Conservation (phyloP, 2,113 vertebrate genomes). For the Xyrauchen texanus region DNA sequence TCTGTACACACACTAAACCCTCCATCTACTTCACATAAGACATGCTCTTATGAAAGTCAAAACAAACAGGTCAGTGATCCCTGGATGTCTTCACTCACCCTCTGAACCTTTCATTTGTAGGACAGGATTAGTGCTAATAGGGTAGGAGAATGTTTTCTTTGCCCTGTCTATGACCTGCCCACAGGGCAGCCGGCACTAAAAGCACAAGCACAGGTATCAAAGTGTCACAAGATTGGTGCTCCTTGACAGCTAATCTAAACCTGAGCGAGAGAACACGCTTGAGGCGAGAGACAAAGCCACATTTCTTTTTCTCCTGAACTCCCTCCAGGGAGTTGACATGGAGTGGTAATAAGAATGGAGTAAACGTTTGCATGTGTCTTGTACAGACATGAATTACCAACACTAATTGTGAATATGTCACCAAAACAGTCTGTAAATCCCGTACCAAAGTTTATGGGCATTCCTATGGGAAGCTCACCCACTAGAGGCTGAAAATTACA, state of each 20-base stretch:
- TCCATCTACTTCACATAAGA: neutral
- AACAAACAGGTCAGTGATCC: constrained; percentile 24
- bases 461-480: too few species aligned
- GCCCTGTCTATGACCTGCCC: constrained; percentile 7
- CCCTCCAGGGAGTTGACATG: constrained; percentile 6
- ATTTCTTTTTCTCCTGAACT: constrained; percentile 16
- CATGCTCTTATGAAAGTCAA: constrained; percentile 8
- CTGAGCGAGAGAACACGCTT: constrained; percentile 27
- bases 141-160: neutral
- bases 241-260: constrained; percentile 16
- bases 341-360: constrained; percentile 9
- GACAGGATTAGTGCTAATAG: constrained; percentile 18
- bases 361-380: neutral
- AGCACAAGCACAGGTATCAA: constrained; percentile 25
- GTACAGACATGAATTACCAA: too few species aligned
- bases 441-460: too few species aligned
- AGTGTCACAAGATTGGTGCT: constrained; percentile 1
- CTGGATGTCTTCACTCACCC: neutral
- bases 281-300: constrained; percentile 1
- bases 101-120: constrained; percentile 10
- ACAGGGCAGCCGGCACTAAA: neutral
- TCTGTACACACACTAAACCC: too few species aligned
- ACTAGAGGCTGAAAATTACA: too few species aligned
- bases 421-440: too few species aligned
- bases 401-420: too few species aligned